Percentiles rank a stretch among this genome's conserved stretches.
These are phyloP conservation scores for Merodon equestris DNA, from an alignment of 2,888 invertebrate genomes.

Conservation along the genomic window DNA sequence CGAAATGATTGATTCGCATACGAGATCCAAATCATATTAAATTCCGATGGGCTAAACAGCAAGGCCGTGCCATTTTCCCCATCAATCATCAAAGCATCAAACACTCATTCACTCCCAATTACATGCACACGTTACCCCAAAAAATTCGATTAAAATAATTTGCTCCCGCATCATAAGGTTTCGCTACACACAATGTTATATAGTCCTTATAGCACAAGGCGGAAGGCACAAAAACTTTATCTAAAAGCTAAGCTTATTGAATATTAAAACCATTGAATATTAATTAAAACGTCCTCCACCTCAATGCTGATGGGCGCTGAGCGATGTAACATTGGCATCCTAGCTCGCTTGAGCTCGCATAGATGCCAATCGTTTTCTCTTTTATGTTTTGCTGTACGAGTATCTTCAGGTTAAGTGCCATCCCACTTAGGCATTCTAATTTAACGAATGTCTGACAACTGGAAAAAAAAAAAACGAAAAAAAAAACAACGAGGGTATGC, in stretches of 20 bases:
- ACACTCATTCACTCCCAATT: not conserved
- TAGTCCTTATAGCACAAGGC: not conserved
- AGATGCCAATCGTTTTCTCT: not conserved
- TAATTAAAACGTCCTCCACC: constrained; percentile 48
- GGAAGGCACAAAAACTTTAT: constrained; percentile 18
- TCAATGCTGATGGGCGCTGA: constrained; percentile 6
- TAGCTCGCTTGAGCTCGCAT: not conserved
- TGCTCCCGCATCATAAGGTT: constrained; percentile 9
- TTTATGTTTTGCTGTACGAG: not conserved
- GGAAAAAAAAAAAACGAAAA: constrained; percentile 3
- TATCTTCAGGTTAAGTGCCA: constrained; percentile 12
- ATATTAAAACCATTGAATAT: constrained; percentile 63
- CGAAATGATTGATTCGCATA: constrained; percentile 21
- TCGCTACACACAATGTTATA: not conserved
- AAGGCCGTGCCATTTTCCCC: constrained; percentile 17
- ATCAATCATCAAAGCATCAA: constrained; percentile 41
- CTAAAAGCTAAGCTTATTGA: constrained; percentile 41
- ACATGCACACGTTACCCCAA: not conserved
- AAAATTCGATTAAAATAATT: constrained; percentile 49
- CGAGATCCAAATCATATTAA: constrained; percentile 37
- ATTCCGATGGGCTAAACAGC: constrained; percentile 33
- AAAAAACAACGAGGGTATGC: not conserved
- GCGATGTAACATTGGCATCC: not conserved
- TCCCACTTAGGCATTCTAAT: constrained; percentile 11
- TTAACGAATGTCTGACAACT: constrained; percentile 26